Conservation (phyloP, 2,113 vertebrate species). For the Azemiops feae region DNA sequence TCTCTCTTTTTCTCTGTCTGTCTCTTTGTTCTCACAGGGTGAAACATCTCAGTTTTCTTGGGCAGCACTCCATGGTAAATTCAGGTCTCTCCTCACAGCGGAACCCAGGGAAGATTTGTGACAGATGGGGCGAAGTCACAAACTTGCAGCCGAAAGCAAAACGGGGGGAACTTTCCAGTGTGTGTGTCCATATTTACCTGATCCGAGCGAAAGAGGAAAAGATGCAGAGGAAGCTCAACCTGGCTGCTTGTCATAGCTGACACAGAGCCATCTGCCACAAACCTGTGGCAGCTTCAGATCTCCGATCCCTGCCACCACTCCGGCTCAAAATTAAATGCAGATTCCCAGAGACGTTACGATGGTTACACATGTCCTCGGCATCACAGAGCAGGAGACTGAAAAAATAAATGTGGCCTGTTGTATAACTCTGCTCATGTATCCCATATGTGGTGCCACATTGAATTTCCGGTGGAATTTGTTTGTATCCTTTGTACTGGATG, state of each 20-base stretch:
- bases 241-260: constrained; percentile 96
- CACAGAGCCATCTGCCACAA: constrained; percentile 97
- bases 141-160: constrained; percentile 91
- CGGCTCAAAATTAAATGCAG: constrained; percentile 90
- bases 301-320: constrained; percentile 80
- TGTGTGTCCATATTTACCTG: constrained; percentile 96
- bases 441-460: constrained; percentile 96
- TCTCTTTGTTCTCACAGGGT: constrained; percentile 72
- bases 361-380: constrained; percentile 92
- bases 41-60: constrained; percentile 84
- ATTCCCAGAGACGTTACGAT: constrained; percentile 85
- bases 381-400: constrained; percentile 85
- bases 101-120: constrained; percentile 87
- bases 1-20: constrained; percentile 20
- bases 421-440: constrained; percentile 90
- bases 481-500: constrained; percentile 86
- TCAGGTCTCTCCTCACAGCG: constrained; percentile 85
- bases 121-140: constrained; percentile 96
- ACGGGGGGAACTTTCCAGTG: constrained; percentile 90
- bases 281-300: constrained; percentile 92
- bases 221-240: constrained; percentile 89
- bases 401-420: constrained; percentile 82
- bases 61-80: constrained; percentile 78
- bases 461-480: constrained; percentile 90
- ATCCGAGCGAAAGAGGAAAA: constrained; percentile 86